Conservation (phyloP, 2,888 invertebrate species). For the Oxystoma pomonae region DNA sequence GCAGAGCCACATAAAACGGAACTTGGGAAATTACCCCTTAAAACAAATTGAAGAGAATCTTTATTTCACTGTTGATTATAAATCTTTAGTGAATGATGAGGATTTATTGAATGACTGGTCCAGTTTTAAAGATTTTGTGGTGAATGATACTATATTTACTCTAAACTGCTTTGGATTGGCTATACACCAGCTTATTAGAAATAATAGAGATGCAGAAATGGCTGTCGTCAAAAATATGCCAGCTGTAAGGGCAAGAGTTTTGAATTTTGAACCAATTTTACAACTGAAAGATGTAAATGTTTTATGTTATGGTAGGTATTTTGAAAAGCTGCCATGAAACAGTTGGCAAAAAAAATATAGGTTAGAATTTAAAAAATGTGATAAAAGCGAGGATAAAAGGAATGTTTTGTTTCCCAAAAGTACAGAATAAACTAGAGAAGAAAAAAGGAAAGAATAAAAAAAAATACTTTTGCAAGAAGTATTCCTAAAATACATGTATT, state of each 20-base stretch:
- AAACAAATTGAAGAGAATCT: background rate
- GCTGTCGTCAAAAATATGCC: conserved; percentile 48
- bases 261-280: conserved; percentile 62
- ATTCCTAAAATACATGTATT: too few species aligned
- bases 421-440: too few species aligned
- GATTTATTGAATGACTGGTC: background rate
- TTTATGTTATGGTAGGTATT: conserved; percentile 62
- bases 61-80: background rate
- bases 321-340: conserved; percentile 6
- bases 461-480: too few species aligned
- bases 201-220: conserved; percentile 47
- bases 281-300: conserved; percentile 67
- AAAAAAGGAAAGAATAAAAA: too few species aligned
- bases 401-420: too few species aligned
- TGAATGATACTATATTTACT: conserved; percentile 60
- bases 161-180: conserved; percentile 71
- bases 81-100: background rate
- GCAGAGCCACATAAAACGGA: conserved; percentile 10
- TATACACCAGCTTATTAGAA: conserved; percentile 65
- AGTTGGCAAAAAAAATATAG: too few species aligned
- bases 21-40: conserved; percentile 6
- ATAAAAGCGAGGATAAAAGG: too few species aligned
- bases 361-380: too few species aligned
- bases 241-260: conserved; percentile 55
- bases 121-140: background rate